A percentile compares a stretch with the other conserved stretches of the same genome.
These are phyloP conservation scores for Pyrocoelia pectoralis DNA, from an alignment of 2,888 invertebrate genomes.

Conservation along the genomic window DNA sequence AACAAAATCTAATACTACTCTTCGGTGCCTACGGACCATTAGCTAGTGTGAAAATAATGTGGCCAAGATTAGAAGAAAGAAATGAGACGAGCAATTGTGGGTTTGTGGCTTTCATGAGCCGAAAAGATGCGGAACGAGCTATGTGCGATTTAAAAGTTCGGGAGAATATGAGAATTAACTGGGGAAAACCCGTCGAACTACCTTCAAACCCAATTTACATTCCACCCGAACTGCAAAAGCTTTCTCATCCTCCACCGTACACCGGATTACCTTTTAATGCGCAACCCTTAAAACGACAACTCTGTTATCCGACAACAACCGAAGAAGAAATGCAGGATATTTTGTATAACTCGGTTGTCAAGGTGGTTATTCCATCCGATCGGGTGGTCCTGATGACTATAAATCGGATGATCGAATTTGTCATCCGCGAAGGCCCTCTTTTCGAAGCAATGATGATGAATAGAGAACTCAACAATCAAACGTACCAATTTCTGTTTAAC, in stretches of 20 bases:
- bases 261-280: slow-evolving; percentile 99
- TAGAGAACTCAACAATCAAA: slow-evolving; percentile 92
- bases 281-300: slow-evolving; percentile 69
- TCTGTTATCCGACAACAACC: slow-evolving; percentile 41
- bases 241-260: slow-evolving; percentile 84
- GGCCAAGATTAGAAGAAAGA: slow-evolving; percentile 96
- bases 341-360: slow-evolving; percentile 87
- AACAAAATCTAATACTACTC: slow-evolving; percentile 93
- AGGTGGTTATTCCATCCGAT: slow-evolving; percentile 69
- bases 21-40: slow-evolving; percentile 97
- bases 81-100: slow-evolving; percentile 93
- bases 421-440: slow-evolving; percentile 97
- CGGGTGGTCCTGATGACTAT: slow-evolving; percentile 89
- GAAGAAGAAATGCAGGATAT: slow-evolving; percentile 64
- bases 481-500: slow-evolving; percentile 96
- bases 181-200: slow-evolving; percentile 97
- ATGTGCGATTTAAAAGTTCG: slow-evolving; percentile 84
- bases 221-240: slow-evolving; percentile 82
- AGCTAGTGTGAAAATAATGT: slow-evolving; percentile 99
- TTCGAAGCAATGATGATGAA: slow-evolving; percentile 99
- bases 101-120: slow-evolving; percentile 98
- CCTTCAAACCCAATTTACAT: slow-evolving; percentile 96
- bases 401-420: slow-evolving; percentile 98
- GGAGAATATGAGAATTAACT: slow-evolving; percentile 93
- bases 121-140: slow-evolving; percentile 95